Base-by-base conservation (phyloP, 2,113 vertebrate species). In the Dicrurus megarhynchus region DNA sequence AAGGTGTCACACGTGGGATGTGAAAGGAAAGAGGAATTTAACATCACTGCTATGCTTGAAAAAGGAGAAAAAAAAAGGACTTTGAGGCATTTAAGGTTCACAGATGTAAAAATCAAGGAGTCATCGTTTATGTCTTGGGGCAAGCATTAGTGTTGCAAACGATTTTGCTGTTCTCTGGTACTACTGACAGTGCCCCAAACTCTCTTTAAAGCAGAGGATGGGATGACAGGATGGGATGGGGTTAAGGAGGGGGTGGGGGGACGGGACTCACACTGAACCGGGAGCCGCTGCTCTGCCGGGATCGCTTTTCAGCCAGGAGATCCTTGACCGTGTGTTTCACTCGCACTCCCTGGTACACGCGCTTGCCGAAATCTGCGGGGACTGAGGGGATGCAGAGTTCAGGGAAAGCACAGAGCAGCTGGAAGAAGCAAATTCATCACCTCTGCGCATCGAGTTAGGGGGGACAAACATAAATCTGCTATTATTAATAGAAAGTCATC, bases 261-360 rank as follows among this genome's bases (percentile, higher is more conserved):
- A 23, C 12, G 14, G 19, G 41, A 97, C 99, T 99, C 98, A 99
- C 99, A 7, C 78, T 97, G 90, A 98, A 98, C 90, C 97, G 97
- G 44, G 98, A 98, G 67, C 98, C 98, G 17, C 53, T 98, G 27
- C 98, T 98, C 96, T 99, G 99, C 63, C 98, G 97, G 33, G 98
- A 99, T 37, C 99, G 95, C 81, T 99, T 99, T 74, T 99, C 99
- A 7, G 99, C 99, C 84, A 99, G 98, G 10, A 99, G 98, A 39
- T 99, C 99, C 95, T 99, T 99, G 93, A 99, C 99, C 0, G 99
- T 99, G 93, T 99, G 99, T 73, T 99, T 99, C 69, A 99, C 99
- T 47, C 99, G 95, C 52, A 99, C 99, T 1, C 99, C 99, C 82
- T 99, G 99, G 97, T 99, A 99, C 70, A 99, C 98, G 1, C 99